A percentile compares a stretch with the other conserved stretches of the same genome.
Evolutionary conservation across 2,113 vertebrate genomes (phyloP).

Genomic region (Lagenorhynchus albirostris): DNA sequence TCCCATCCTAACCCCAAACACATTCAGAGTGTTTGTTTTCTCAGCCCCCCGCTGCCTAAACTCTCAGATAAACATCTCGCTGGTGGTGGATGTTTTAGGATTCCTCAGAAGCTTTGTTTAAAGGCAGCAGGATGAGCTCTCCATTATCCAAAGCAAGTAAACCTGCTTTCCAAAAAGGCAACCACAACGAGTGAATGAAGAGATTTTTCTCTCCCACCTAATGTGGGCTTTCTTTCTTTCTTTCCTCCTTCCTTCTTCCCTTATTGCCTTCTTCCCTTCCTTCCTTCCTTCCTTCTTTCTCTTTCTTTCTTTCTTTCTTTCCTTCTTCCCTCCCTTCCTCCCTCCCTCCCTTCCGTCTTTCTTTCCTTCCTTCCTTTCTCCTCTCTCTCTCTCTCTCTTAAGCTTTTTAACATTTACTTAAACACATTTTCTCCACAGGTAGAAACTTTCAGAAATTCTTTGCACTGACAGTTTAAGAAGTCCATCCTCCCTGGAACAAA

Average conservation of each 20-base stretch:
- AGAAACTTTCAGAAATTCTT: slow-evolving; percentile 45
- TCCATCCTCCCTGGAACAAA: neutral
- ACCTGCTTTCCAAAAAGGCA: slow-evolving; percentile 36
- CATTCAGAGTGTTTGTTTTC: slow-evolving; percentile 86
- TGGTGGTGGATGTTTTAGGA: slow-evolving; percentile 73
- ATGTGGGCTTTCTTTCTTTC: neutral
- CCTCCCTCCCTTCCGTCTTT: neutral
- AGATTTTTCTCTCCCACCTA: neutral
- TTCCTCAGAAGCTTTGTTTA: slow-evolving; percentile 67
- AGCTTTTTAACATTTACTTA: neutral
- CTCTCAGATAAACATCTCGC: slow-evolving; percentile 81
- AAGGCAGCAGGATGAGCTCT: neutral
- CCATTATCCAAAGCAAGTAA: slow-evolving; percentile 61
- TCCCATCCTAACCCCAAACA: slow-evolving; percentile 82
- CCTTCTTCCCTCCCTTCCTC: neutral
- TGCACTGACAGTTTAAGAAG: neutral
- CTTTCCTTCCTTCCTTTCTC: neutral
- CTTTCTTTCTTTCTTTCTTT: too few species aligned
- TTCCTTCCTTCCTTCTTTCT: accelerated
- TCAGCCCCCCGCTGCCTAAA: slow-evolving; percentile 71
- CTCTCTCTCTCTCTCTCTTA: neutral
- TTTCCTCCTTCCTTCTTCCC: neutral
- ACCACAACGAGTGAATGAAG: neutral
- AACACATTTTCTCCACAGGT: slow-evolving; percentile 11
- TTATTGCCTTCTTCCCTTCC: neutral